Percentiles rank a stretch among this genome's conserved stretches.
Conservation (phyloP, 2,113 vertebrate species). For the Turdus rufiventris region DNA sequence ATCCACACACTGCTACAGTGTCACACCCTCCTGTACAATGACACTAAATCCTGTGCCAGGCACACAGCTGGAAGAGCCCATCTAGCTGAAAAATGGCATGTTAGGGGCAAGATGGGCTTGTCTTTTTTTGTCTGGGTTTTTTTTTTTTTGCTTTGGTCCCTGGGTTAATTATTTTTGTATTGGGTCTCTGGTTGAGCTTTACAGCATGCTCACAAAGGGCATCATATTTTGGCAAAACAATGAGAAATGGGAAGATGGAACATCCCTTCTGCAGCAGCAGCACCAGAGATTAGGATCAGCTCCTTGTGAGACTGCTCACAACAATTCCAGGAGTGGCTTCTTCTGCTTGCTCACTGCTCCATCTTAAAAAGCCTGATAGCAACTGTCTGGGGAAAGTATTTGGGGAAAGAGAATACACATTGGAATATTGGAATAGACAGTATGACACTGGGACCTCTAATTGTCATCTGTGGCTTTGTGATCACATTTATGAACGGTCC, state of each 20-base stretch:
- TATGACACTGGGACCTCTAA: neutral
- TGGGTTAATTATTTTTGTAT: neutral
- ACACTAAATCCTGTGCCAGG: neutral
- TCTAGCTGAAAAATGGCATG: neutral
- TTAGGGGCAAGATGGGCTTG: neutral
- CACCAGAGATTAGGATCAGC: neutral
- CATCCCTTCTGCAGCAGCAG: neutral
- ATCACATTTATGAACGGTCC: neutral
- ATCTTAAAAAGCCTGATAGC: neutral
- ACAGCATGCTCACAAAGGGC: neutral
- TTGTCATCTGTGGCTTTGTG: neutral
- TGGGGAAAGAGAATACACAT: neutral
- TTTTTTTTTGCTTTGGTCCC: neutral
- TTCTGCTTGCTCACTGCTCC: neutral
- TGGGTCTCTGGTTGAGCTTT: neutral
- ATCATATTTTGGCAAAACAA: neutral
- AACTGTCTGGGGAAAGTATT: neutral
- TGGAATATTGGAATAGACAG: neutral
- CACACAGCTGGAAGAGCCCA: neutral
- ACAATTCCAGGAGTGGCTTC: neutral
- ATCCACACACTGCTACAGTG: neutral
- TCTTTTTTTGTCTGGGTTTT: no score
- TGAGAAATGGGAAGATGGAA: neutral
- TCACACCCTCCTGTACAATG: neutral
- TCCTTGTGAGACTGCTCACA: neutral